Percentiles rank a stretch among this genome's conserved stretches.
Conservation (phyloP, 2,888 invertebrate species). For the Protodeltote pygarga region DNA sequence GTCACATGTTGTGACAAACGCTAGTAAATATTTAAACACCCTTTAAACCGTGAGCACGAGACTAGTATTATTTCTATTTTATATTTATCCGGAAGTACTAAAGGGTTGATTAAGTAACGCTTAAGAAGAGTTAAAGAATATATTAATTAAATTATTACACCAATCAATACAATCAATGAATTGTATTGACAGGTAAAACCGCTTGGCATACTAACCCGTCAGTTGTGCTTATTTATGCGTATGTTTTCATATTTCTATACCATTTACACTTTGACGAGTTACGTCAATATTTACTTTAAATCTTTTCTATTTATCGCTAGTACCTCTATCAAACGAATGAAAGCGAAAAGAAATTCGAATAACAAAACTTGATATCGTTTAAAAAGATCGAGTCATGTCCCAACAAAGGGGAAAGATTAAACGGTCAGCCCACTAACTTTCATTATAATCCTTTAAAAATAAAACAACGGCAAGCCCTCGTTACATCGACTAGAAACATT, state of each 20-base stretch:
- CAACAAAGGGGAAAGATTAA: slow-evolving; percentile 66
- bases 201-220: slow-evolving; percentile 72
- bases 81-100: slow-evolving; percentile 14
- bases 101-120: slow-evolving; percentile 37
- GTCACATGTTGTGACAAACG: slow-evolving; percentile 10
- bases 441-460: slow-evolving; percentile 72
- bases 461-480: slow-evolving; percentile 69
- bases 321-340: slow-evolving; percentile 50
- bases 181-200: slow-evolving; percentile 42
- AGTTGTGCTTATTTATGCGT: slow-evolving; percentile 59
- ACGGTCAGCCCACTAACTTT: slow-evolving; percentile 68
- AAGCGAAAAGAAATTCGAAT: slow-evolving; percentile 62
- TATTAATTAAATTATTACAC: slow-evolving; percentile 29
- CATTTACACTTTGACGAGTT: slow-evolving; percentile 66
- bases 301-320: slow-evolving; percentile 60
- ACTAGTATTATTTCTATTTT: slow-evolving; percentile 9
- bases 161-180: slow-evolving; percentile 28
- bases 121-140: slow-evolving; percentile 19
- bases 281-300: slow-evolving; percentile 71
- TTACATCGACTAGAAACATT: slow-evolving; percentile 72
- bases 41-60: slow-evolving; percentile 21
- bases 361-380: slow-evolving; percentile 49
- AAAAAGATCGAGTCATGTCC: slow-evolving; percentile 62
- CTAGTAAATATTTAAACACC: slow-evolving; percentile 25
- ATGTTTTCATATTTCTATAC: slow-evolving; percentile 64